Evolutionary conservation across 2,888 invertebrate genomes (phyloP).

Genomic region (Chouioia cunea): DNA sequence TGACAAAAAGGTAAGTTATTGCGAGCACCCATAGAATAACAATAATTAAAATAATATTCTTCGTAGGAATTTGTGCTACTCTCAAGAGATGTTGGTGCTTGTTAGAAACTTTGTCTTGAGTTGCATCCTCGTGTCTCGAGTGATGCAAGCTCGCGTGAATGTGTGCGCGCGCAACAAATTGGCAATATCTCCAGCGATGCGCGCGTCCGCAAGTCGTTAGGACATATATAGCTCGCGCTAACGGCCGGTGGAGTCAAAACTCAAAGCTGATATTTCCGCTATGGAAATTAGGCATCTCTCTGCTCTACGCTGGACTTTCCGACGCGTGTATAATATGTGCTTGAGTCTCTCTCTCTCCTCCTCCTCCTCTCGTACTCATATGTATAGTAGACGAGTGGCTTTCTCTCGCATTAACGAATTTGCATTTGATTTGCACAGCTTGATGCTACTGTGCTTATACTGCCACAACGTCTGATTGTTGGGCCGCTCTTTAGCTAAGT

Average conservation of each 20-base stretch:
- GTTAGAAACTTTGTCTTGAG: constrained; percentile 20
- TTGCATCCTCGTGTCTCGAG: not conserved
- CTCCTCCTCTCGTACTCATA: too few relatives aligned
- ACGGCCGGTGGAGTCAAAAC: not conserved
- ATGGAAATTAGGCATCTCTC: constrained; percentile 32
- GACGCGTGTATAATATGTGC: too few relatives aligned
- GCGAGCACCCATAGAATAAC: too few relatives aligned
- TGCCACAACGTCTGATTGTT: not conserved
- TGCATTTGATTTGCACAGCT: constrained; percentile 18
- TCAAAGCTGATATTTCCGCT: constrained; percentile 23
- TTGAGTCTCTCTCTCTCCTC: too few relatives aligned
- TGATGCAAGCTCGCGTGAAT: not conserved
- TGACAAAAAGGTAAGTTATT: too few relatives aligned
- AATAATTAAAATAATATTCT: too few relatives aligned
- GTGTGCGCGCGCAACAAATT: constrained; percentile 20
- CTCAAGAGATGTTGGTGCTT: not conserved
- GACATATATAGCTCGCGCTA: not conserved
- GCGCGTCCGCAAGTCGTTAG: constrained; percentile 12
- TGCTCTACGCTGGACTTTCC: not conserved
- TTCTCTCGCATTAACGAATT: constrained; percentile 26
- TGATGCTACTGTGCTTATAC: not conserved
- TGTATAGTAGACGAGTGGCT: too few relatives aligned
- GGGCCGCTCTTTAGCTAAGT: not conserved
- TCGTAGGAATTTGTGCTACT: not conserved
- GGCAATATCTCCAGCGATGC: constrained; percentile 23